Evolutionary conservation across 2,113 vertebrate genomes (phyloP), one percentile per base, ranked within the genome.

Genomic region (Pogonocichla stellata): DNA sequence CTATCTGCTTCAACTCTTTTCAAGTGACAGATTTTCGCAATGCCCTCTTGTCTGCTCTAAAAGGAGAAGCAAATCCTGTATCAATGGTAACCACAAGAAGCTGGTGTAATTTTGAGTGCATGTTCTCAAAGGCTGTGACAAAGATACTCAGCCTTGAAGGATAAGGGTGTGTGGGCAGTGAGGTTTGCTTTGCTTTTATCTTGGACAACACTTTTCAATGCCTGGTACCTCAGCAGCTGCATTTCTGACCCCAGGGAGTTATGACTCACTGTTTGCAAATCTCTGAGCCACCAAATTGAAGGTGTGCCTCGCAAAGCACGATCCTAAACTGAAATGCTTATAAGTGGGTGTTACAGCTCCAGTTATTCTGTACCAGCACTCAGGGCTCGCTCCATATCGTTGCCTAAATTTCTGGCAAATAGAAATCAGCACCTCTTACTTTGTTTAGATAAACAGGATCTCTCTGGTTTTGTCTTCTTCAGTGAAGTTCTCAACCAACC

Each of bases 181-280:
- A 88, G 60, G 75, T 92, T 93, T 94, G 72, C 93, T 96, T 93
- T 96, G 79, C 86, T 88, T 95, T 94, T 96, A 95, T 93, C 94
- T 96, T 94, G 93, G 94, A 90, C 93, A 86, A 88, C 71, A 67
- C 75, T 96, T 88, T 77, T 92, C 93, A 90, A 45, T 67, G 93
- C 94, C 77, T 94, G 15, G 34, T 93, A 78, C 80, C 80, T 94
- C 80, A 83, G 79, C 82, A 95, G 95, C 93, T 97, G 90, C 67
- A 65, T 93, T 95, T 94, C 78, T 86, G 67, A 93, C 86, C 82
- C 56, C 53, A 22, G 82, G 75, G 71, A 92, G 64, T 80, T 71
- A 88, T 96, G 94, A 96, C 60, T 92, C 94, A 93, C 43, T 94
- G 94, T 88, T 97, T 96, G 87, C 90, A 88, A 95, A 86, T 92